Evolutionary conservation across 2,113 vertebrate species (phyloP).

Genomic region (Trichomycterus rosablanca): DNA sequence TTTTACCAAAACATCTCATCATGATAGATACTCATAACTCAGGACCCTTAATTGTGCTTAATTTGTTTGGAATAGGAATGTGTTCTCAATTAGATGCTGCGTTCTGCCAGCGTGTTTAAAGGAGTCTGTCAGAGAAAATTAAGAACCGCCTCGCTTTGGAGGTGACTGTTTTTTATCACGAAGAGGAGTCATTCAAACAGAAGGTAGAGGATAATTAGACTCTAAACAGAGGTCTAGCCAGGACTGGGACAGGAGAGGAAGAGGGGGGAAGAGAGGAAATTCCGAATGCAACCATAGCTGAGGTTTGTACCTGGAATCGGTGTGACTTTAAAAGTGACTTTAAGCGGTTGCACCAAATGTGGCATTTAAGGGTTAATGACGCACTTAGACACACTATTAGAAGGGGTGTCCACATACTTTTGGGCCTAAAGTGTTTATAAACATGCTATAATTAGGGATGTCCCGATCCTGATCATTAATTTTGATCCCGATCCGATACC

Average conservation of each 20-base stretch:
- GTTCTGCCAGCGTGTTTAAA: slow-evolving; percentile 89
- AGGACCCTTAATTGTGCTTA: slow-evolving; percentile 99
- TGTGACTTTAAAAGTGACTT: too few species aligned
- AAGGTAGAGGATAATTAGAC: slow-evolving; percentile 81
- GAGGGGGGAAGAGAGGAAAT: slow-evolving; percentile 16
- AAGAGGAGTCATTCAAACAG: slow-evolving; percentile 72
- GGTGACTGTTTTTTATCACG: slow-evolving; percentile 95
- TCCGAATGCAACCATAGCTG: slow-evolving; percentile 17
- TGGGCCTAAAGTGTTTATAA: too few species aligned
- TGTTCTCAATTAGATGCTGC: slow-evolving; percentile 98
- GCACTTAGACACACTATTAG: too few species aligned
- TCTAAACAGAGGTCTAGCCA: slow-evolving; percentile 58
- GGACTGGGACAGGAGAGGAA: slow-evolving; percentile 23
- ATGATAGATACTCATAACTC: slow-evolving; percentile 99
- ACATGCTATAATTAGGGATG: too few species aligned
- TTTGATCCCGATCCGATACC: too few species aligned
- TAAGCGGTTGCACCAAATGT: too few species aligned
- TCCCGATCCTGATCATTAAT: too few species aligned
- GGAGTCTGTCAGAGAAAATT: slow-evolving; percentile 97
- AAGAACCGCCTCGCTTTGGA: slow-evolving; percentile 90
- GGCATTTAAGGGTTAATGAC: too few species aligned
- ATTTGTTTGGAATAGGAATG: slow-evolving; percentile 99
- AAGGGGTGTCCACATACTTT: too few species aligned
- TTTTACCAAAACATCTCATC: slow-evolving; percentile 98
- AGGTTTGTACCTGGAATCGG: background rate